Evolutionary conservation across 2,797 vertebrate species (phyloP).

Genomic region (Synaphobranchus kaupii): DNA sequence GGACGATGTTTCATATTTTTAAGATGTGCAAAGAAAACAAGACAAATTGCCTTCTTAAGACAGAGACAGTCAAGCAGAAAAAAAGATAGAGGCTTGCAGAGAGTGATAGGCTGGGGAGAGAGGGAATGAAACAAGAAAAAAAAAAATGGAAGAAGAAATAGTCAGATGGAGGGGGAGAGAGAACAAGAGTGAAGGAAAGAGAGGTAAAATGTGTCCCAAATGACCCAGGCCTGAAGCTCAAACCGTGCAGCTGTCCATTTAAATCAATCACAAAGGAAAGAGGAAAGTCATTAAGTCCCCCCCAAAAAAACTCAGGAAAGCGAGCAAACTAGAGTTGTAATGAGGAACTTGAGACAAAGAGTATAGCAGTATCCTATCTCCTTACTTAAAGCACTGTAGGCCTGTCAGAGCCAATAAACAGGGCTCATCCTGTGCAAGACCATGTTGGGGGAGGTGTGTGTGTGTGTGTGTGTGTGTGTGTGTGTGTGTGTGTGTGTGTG

Average conservation of each 20-base stretch:
- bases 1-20: slow-evolving; percentile 35
- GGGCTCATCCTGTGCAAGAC: neutral
- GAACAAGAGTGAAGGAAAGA: slow-evolving; percentile 4
- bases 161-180: neutral
- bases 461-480: neutral
- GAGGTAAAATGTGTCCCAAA: neutral
- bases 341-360: neutral
- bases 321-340: neutral
- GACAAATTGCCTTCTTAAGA: slow-evolving; percentile 21
- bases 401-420: neutral
- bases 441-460: neutral
- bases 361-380: neutral
- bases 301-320: neutral
- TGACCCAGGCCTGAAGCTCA: neutral
- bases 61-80: neutral
- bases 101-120: neutral
- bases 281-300: neutral
- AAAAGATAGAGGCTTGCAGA: neutral
- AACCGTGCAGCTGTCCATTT: neutral
- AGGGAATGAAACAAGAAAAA: neutral
- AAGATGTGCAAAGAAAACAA: slow-evolving; percentile 31
- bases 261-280: neutral
- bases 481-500: slow-evolving; percentile 14
- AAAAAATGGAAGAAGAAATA: neutral
- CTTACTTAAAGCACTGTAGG: neutral